These are phyloP conservation scores for Cephus pulcher DNA, from an alignment of 2,888 invertebrate species.

Conservation along the genomic window DNA sequence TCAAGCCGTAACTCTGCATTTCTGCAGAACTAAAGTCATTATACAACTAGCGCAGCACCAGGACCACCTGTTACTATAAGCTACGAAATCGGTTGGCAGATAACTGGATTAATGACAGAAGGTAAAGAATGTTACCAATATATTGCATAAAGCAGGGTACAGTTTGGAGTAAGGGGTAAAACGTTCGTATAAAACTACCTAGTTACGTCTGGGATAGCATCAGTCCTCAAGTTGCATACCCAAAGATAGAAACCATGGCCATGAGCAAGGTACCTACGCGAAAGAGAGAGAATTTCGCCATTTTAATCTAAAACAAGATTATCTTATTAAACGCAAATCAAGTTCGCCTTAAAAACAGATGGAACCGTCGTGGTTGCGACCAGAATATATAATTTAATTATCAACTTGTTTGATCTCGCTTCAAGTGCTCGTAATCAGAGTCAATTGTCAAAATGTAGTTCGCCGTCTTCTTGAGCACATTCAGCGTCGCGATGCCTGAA, in stretches of 20 bases:
- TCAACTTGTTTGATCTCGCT: not conserved
- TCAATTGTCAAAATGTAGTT: not conserved
- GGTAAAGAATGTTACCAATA: constrained; percentile 1
- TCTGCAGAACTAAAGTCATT: constrained; percentile 6
- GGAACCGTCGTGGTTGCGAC: not conserved
- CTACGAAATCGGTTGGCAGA: not conserved
- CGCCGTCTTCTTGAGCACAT: not conserved
- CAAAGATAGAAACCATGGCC: not conserved
- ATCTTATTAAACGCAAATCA: not conserved
- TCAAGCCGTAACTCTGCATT: constrained; percentile 5
- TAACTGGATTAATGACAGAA: not conserved
- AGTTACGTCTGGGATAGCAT: not conserved
- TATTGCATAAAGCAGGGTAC: not conserved
- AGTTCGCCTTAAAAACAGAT: not conserved
- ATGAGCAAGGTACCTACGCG: not conserved
- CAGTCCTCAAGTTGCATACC: not conserved
- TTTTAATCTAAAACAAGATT: not conserved
- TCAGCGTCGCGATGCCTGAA: not conserved
- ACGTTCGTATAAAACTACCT: constrained; percentile 2
- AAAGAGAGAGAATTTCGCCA: not conserved
- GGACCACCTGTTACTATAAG: constrained; percentile 1
- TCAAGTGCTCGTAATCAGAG: not conserved
- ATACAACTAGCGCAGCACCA: not conserved
- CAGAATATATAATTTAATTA: not conserved
- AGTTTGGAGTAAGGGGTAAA: not conserved